Evolutionary conservation across 2,113 vertebrate species (phyloP), one percentile per base, ranked within the genome.

Genomic region (Psilopsiagon aurifrons): DNA sequence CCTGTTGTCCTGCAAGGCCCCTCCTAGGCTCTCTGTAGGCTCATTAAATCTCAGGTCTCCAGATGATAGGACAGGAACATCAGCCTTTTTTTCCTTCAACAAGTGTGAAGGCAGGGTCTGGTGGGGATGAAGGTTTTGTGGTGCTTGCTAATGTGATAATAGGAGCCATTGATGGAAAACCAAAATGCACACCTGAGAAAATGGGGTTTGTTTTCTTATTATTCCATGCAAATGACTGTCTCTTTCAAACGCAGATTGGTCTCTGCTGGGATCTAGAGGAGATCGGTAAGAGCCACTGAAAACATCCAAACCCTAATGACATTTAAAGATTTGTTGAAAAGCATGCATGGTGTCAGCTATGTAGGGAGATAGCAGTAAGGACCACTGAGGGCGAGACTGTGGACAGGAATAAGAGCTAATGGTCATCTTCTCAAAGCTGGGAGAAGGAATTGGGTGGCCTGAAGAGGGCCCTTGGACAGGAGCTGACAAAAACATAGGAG

Each of bases 11-110:
- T 67, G 5, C 24, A 25, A 28, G 74, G 24, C 19, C 13, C 27
- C 18, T 83, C 2, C 0, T 13, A 4, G 31, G 19, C 63, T 59
- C 0, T 7, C 4, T 8, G 31, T 4, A 11, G 54, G 18, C 22
- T 83, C 35, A 13, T 25, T 13, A 29, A 39, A 25, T 10, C n/a
- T 43, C 55, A 33, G 35, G 9, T 46, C 28, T 54, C 28, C 31
- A 29, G 64, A 27, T 27, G 31, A 23, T 1, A 20, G 25, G 11
- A n/a, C 1, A 16, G n/a, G 18, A 71, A 35, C 68, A 24, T 49
- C 35, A 39, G 17, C 18, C 29, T 59, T 77, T 54, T 17, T 28
- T 85, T 44, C 52, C 64, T 75, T 66, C 55, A 31, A 2, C 9
- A 5, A 3, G 15, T 33, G 19, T 71, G 57, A 83, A 29, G 78